Base-by-base conservation (phyloP, 1,140 invertebrate species). In the Aphelinus atriplicis region DNA sequence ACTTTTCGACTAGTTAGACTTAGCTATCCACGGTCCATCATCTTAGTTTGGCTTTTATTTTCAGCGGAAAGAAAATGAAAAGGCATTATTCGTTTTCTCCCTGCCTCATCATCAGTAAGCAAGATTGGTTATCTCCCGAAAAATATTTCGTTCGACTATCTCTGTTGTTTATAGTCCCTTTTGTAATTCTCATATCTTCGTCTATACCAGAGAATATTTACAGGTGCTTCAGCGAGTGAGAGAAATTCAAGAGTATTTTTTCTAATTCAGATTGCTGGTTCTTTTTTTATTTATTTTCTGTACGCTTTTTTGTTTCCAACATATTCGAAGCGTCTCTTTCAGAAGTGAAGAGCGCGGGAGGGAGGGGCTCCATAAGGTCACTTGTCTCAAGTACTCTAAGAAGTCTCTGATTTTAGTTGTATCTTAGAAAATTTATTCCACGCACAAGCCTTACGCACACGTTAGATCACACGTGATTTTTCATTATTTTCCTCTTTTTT, bases 301-400 rank as follows among this genome's bases (percentile, higher is more conserved):
- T 63, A 6, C 51, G 3, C 10, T 7, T 50, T 64, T 64, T 64
- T 48, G 46, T 47, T 64, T 50, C 26, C 26, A 64, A 50, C 46
- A 48, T n/a, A 46, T 50, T 10, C 62, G 6, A 0, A 10, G n/a
- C 62, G 10, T 56, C 72, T 56, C 63, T 56, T 42, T 42, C 43
- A 64, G 62, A 69, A 73, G 57, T 64, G 48, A 50, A 64, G 42
- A 65, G 48, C 62, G 61, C 43, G 67, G 74, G 78, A 76, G 53
- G 71, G 69, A 71, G 72, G 75, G 63, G 62, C 69, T 72, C 62
- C 64, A 78, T 82, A 82, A 82, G 81, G 81, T 79, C 81, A 82
- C 81, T 82, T 82, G 81, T 82, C 76, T 81, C 76, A 76, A 81
- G 72, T 71, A 73, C 75, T 76, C 80, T 81, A 79, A 77, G 56